Conservation (phyloP, 2,888 invertebrate genomes). For the Zhuqinia jingwanae region DNA sequence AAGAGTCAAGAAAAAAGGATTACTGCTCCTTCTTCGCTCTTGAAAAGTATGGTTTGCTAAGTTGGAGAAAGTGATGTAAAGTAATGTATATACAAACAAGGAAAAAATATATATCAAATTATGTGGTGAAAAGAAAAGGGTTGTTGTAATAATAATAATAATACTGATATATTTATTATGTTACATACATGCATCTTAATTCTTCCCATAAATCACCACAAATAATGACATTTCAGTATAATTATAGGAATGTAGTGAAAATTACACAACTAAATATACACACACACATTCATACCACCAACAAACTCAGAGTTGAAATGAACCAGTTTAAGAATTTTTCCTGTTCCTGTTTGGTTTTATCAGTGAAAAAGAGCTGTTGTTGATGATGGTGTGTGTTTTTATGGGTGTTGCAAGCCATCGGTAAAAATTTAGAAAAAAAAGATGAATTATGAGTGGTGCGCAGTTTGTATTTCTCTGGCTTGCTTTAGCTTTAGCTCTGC, state of each 20-base stretch:
- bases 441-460: conserved; percentile 68
- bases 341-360: conserved; percentile 35
- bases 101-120: conserved; percentile 35
- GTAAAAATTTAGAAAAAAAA: conserved; percentile 55
- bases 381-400: conserved; percentile 13
- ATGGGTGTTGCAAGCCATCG: conserved; percentile 28
- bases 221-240: conserved; percentile 52
- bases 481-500: no score
- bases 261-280: background rate
- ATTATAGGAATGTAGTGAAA: background rate
- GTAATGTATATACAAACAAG: conserved; percentile 1
- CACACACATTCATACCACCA: conserved; percentile 8
- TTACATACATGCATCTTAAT: conserved; percentile 16
- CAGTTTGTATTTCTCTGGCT: conserved; percentile 42
- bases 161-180: conserved; percentile 1
- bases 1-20: conserved; percentile 24
- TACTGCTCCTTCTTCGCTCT: background rate
- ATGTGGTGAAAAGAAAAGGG: conserved; percentile 37
- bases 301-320: background rate
- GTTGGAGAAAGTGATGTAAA: conserved; percentile 39
- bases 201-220: conserved; percentile 58
- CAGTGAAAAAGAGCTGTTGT: conserved; percentile 34
- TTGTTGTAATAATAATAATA: background rate
- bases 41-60: conserved; percentile 14
- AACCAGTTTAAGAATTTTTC: conserved; percentile 20